Evolutionary conservation across 2,113 vertebrate species (phyloP).

Genomic region (Protobothrops flavoviridis): DNA sequence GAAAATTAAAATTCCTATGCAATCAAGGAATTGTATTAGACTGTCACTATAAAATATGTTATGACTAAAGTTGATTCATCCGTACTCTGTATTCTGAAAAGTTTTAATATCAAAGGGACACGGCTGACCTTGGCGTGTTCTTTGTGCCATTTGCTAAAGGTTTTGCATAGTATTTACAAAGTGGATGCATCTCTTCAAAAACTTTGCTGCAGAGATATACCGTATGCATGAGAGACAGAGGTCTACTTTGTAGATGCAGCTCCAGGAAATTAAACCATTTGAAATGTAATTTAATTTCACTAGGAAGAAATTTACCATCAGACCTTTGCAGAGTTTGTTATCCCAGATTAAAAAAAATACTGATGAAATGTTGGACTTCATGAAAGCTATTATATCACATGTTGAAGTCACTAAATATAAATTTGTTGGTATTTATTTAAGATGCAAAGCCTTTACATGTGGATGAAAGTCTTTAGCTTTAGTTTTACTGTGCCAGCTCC

Average conservation of each 20-base stretch:
- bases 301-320: slow-evolving; percentile 16
- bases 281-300: slow-evolving; percentile 24
- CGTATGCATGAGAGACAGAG: background rate
- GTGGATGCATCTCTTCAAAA: slow-evolving; percentile 14
- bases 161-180: background rate
- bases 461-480: slow-evolving; percentile 45
- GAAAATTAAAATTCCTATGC: background rate
- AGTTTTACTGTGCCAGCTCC: slow-evolving; percentile 56
- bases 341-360: slow-evolving; percentile 50
- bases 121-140: slow-evolving; percentile 1
- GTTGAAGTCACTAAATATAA: slow-evolving; percentile 58
- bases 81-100: slow-evolving; percentile 9
- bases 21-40: background rate
- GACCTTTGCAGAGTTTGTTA: slow-evolving; percentile 49
- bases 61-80: background rate
- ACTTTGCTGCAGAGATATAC: background rate
- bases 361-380: slow-evolving; percentile 51
- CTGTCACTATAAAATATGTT: background rate
- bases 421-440: slow-evolving; percentile 63
- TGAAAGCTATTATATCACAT: slow-evolving; percentile 50
- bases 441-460: slow-evolving; percentile 53
- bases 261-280: slow-evolving; percentile 26
- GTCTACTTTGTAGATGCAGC: slow-evolving; percentile 20
- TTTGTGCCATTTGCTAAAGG: background rate
- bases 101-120: background rate